Evolutionary conservation across 1,140 invertebrate genomes (phyloP).

Genomic region (Scaptomyza graminum): DNA sequence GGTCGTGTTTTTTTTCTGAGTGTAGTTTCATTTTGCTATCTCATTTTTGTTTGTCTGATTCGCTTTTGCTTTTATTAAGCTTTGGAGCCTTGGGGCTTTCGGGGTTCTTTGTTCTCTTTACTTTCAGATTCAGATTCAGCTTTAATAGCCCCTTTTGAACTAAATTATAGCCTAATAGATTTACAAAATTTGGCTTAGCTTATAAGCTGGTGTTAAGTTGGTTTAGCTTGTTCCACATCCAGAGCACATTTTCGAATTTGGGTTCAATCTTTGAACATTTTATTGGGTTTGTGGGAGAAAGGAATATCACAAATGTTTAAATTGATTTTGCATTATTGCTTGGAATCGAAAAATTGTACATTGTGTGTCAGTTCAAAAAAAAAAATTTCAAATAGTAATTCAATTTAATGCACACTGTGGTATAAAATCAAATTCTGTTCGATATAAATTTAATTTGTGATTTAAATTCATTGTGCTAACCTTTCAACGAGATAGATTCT

Average conservation of each 20-base stretch:
- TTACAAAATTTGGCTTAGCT: background rate
- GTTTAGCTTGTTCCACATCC: background rate
- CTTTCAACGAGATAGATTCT: background rate
- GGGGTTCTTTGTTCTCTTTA: conserved; percentile 53
- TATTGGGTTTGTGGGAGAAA: background rate
- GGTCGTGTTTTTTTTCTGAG: too few relatives aligned
- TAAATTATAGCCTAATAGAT: conserved; percentile 62
- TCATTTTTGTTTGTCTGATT: conserved; percentile 27
- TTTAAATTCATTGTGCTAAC: background rate
- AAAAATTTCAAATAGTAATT: background rate
- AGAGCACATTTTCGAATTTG: background rate
- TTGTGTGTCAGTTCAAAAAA: background rate
- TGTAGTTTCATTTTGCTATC: conserved; percentile 1
- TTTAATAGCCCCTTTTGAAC: conserved; percentile 71
- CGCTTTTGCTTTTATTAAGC: conserved; percentile 29
- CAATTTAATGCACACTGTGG: background rate
- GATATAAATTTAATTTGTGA: background rate
- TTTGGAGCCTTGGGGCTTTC: conserved; percentile 29
- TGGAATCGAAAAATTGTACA: background rate
- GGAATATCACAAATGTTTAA: background rate
- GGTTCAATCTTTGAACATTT: background rate
- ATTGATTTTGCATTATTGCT: conserved; percentile 5
- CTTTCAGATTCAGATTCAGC: conserved; percentile 47
- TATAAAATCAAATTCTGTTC: conserved; percentile 1
- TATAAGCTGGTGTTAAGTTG: conserved; percentile 24